Evolutionary conservation across 2,113 vertebrate genomes (phyloP), one percentile per base, ranked within the genome.

Genomic region (Chaetura pelagica): DNA sequence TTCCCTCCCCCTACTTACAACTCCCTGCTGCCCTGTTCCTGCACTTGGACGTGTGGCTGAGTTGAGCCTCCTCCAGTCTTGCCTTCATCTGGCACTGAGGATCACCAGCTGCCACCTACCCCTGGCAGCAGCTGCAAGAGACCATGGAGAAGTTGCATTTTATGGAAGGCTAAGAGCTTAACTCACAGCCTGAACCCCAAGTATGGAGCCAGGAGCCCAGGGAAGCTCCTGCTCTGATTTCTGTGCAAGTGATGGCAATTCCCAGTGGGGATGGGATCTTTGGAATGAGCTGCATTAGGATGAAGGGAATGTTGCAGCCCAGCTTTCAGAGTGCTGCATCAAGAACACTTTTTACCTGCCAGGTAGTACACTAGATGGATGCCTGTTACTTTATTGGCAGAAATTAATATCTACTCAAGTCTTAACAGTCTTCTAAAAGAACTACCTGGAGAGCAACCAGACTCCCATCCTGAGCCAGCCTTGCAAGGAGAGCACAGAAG

Each of bases 61-160:
- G 32, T 57, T 32, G 1, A 38, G 71, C n/a, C 54, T 73, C 48
- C 6, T 1, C 5, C 59, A 57, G 52, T 34, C 6, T 0, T 9
- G 35, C 48, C 46, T 63, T 46, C 1, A 2, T 38, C 34, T 1
- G 4, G 4, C 4, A 0, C 69, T 7, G 26, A 24, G 83, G 24
- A n/a, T 55, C 38, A 0, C 8, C 3, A 24, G 2, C 74, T 69
- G 3, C 32, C 40, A 30, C 2, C 74, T 69, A 2, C 32, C 40
- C 15, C 0, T 20, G 61, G 11, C 32, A 6, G 35, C 1, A n/a
- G 61, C 57, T 83, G 49, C 35, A 35, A 2, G 29, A 34, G 15
- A 27, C 32, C 62, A 1, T 2, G 35, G 35, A 71, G 59, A 54
- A 38, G 21, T 38, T 6, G 19, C 4, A 2, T 21, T 46, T 66